These are phyloP conservation scores for Loxodonta africana DNA, from an alignment of 2,113 vertebrate species.

Conservation along the genomic window DNA sequence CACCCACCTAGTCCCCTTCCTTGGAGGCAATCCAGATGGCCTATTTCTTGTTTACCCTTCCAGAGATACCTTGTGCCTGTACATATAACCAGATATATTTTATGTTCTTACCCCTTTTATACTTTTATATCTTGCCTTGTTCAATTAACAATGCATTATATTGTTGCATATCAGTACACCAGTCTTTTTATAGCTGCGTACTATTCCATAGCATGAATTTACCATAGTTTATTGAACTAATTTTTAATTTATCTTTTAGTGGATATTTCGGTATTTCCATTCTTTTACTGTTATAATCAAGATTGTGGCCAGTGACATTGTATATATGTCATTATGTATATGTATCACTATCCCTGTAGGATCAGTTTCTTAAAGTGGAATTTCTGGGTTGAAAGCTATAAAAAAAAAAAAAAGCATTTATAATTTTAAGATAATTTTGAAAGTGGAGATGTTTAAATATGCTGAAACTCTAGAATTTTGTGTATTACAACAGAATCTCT, in stretches of 20 bases:
- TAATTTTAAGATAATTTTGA: constrained; percentile 51
- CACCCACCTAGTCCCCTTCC: background rate
- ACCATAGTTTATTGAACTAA: background rate
- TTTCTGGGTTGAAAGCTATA: background rate
- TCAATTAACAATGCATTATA: background rate
- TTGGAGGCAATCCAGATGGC: background rate
- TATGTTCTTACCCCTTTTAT: constrained; percentile 30
- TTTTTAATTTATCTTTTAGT: constrained; percentile 22
- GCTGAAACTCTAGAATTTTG: background rate
- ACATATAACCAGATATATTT: constrained; percentile 2
- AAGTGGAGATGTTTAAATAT: constrained; percentile 17
- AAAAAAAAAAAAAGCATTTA: background rate
- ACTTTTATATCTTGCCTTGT: background rate
- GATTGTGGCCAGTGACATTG: background rate
- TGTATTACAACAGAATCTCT: background rate
- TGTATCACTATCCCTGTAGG: background rate
- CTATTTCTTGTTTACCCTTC: background rate
- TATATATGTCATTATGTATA: background rate
- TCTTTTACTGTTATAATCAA: constrained; percentile 18
- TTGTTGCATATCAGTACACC: background rate
- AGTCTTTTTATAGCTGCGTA: constrained; percentile 2
- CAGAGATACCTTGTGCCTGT: background rate
- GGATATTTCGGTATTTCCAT: constrained; percentile 26
- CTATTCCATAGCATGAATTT: background rate
- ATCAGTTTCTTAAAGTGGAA: constrained; percentile 23